Evolutionary conservation across 2,113 vertebrate genomes (phyloP).

Genomic region (Callipepla californica): DNA sequence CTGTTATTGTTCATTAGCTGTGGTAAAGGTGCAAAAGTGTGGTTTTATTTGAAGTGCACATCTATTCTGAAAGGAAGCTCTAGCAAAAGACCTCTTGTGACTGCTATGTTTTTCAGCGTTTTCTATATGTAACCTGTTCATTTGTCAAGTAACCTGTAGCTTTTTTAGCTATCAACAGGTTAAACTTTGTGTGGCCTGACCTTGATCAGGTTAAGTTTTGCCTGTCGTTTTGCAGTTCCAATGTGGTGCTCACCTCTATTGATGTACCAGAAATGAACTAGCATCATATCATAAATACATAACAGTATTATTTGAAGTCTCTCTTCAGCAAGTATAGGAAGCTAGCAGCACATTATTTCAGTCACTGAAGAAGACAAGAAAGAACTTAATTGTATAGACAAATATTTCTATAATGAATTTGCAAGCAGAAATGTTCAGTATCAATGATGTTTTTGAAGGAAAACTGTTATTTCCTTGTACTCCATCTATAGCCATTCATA

Average conservation of each 20-base stretch:
- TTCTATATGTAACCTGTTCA: not conserved
- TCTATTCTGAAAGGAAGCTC: not conserved
- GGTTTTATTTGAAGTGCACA: not conserved
- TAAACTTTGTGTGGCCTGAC: not conserved
- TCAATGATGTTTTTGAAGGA: not conserved
- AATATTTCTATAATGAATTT: not conserved
- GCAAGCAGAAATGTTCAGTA: not conserved
- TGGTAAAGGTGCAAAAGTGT: not conserved
- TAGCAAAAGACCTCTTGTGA: not conserved
- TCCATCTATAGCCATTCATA: not conserved
- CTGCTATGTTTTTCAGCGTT: not conserved
- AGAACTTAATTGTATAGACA: not conserved
- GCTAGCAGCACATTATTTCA: not conserved
- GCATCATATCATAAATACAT: not conserved
- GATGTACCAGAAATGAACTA: not conserved
- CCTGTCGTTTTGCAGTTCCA: not conserved
- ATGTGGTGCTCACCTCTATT: not conserved
- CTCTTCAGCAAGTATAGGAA: not conserved
- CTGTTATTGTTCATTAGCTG: slow-evolving; percentile 30
- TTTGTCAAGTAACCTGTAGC: not conserved
- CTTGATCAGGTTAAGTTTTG: not conserved
- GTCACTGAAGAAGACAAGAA: not conserved
- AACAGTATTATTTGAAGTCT: not conserved
- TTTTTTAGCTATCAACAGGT: not conserved
- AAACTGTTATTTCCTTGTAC: not conserved